Evolutionary conservation across 2,888 invertebrate genomes (phyloP).

Genomic region (Synanthedon myopaeformis): DNA sequence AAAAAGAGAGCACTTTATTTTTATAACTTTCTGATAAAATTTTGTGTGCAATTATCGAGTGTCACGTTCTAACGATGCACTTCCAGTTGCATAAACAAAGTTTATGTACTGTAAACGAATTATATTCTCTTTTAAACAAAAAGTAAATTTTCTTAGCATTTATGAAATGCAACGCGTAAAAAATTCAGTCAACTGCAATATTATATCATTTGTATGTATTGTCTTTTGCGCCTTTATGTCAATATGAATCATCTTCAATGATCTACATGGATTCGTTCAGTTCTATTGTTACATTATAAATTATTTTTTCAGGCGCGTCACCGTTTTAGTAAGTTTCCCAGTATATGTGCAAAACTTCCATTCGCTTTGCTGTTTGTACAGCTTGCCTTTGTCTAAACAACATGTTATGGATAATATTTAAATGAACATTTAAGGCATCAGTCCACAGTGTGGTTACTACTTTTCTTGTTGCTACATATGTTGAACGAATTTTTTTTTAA

Average conservation of each 20-base stretch:
- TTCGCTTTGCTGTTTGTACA: slow-evolving; percentile 48
- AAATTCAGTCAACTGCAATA: too few relatives aligned
- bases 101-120: too few relatives aligned
- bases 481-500: slow-evolving; percentile 7
- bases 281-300: slow-evolving; percentile 1
- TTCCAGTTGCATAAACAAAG: neutral
- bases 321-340: slow-evolving; percentile 14
- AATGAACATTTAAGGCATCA: slow-evolving; percentile 24
- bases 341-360: slow-evolving; percentile 17
- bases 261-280: too few relatives aligned
- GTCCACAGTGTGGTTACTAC: slow-evolving; percentile 30
- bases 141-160: too few relatives aligned
- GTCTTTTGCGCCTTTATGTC: too few relatives aligned
- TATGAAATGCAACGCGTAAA: too few relatives aligned
- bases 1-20: neutral
- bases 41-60: neutral
- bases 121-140: too few relatives aligned
- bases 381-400: slow-evolving; percentile 30
- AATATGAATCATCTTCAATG: too few relatives aligned
- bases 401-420: slow-evolving; percentile 36
- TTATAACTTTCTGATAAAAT: neutral
- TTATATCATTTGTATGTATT: too few relatives aligned
- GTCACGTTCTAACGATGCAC: neutral
- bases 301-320: slow-evolving; percentile 7
- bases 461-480: slow-evolving; percentile 15